Percentiles rank a stretch among this genome's conserved stretches.
phyloP scores from a whole-genome alignment of 2,113 vertebrate genomes.

The Austrofundulus limnaeus region DNA sequence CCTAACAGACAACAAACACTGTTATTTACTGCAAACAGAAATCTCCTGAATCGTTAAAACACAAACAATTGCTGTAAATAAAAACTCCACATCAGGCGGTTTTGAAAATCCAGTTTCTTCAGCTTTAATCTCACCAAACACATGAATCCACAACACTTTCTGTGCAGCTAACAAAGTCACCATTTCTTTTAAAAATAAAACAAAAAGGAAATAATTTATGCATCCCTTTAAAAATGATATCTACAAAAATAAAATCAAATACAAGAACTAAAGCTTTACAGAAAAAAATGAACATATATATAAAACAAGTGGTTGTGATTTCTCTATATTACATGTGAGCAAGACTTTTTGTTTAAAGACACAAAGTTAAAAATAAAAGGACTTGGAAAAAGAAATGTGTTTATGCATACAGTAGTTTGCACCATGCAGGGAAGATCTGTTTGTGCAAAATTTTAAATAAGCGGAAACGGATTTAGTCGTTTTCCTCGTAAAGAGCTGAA shows the following conservation, averaged over 20 bases:
- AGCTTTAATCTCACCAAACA: constrained; percentile 81
- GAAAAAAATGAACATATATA: constrained; percentile 62
- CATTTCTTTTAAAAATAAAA: constrained; percentile 74
- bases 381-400: constrained; percentile 62
- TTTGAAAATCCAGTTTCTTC: constrained; percentile 63
- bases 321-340: constrained; percentile 78
- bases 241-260: constrained; percentile 83
- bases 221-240: constrained; percentile 72
- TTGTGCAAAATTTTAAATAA: constrained; percentile 66
- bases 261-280: constrained; percentile 79
- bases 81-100: not conserved
- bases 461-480: constrained; percentile 38
- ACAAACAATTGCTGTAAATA: not conserved
- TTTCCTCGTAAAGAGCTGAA: not conserved
- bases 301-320: constrained; percentile 74
- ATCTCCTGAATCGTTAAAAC: not conserved
- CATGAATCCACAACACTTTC: constrained; percentile 71
- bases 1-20: not conserved
- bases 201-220: constrained; percentile 83
- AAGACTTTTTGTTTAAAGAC: constrained; percentile 32
- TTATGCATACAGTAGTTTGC: constrained; percentile 79
- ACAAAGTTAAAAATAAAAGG: constrained; percentile 57
- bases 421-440: constrained; percentile 62
- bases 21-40: not conserved
- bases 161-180: constrained; percentile 77